Percentiles rank a stretch among this genome's conserved stretches.
phyloP scores from a whole-genome alignment of 2,888 invertebrate genomes.

The Elegia similella region DNA sequence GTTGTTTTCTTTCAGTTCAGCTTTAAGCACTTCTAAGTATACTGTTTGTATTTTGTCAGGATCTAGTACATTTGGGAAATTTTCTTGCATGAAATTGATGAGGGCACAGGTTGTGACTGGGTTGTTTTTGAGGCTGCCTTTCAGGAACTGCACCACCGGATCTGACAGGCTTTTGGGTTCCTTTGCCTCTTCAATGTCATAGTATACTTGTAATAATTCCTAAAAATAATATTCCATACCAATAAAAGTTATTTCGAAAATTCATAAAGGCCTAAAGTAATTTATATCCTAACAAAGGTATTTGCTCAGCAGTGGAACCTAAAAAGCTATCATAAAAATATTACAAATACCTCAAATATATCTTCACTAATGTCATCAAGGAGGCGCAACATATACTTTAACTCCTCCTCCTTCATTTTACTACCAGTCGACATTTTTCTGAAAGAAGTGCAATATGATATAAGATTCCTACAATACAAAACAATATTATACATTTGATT shows the following conservation, averaged over 20 bases:
- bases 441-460: neutral
- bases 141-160: slow-evolving; percentile 61
- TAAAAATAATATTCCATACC: slow-evolving; percentile 34
- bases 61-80: slow-evolving; percentile 42
- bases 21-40: slow-evolving; percentile 58
- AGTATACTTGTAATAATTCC: slow-evolving; percentile 62
- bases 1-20: slow-evolving; percentile 53
- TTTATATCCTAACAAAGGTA: too few relatives aligned
- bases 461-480: too few relatives aligned
- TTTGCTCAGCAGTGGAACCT: too few relatives aligned
- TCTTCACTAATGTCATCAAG: slow-evolving; percentile 60
- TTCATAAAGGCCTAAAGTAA: neutral
- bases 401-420: slow-evolving; percentile 69
- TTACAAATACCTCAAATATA: slow-evolving; percentile 67
- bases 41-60: slow-evolving; percentile 53
- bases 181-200: slow-evolving; percentile 55
- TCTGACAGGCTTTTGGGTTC: slow-evolving; percentile 49
- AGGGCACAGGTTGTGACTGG: slow-evolving; percentile 65
- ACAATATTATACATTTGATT: too few relatives aligned
- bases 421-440: slow-evolving; percentile 16
- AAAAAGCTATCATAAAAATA: too few relatives aligned
- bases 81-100: slow-evolving; percentile 51
- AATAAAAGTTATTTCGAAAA: neutral
- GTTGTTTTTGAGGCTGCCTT: slow-evolving; percentile 63
- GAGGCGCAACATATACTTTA: slow-evolving; percentile 65